These are phyloP conservation scores for Pocillopora grandis DNA, from an alignment of 92 coral and sea anemone genomes.

Conservation along the genomic window DNA sequence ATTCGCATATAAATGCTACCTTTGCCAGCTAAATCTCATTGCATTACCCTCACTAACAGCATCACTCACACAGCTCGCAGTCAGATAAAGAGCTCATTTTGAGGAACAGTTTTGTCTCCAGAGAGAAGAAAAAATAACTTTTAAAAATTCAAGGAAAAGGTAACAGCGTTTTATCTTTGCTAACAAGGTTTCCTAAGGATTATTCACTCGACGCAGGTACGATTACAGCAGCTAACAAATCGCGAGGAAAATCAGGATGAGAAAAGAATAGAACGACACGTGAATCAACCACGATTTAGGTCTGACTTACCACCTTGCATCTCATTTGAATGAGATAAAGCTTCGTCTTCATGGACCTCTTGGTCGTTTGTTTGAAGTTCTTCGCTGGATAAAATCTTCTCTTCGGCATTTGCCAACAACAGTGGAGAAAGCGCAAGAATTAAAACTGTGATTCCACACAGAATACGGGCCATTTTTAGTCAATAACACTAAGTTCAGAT, in stretches of 20 bases:
- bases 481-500: not conserved
- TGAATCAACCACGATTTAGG: not conserved
- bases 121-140: too few species aligned
- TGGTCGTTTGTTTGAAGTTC: not conserved
- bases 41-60: too few species aligned
- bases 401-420: not conserved
- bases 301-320: not conserved
- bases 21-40: too few species aligned
- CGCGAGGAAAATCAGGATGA: not conserved
- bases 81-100: too few species aligned
- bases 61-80: too few species aligned
- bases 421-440: not conserved
- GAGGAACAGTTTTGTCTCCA: too few species aligned
- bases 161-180: too few species aligned
- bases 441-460: not conserved
- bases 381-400: constrained; percentile 9
- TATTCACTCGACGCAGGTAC: not conserved
- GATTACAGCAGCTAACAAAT: not conserved
- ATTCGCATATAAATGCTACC: too few species aligned
- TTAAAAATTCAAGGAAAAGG: too few species aligned
- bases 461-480: constrained; percentile 17
- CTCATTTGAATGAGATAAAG: not conserved
- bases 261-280: not conserved
- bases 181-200: too few species aligned
- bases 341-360: constrained; percentile 2